Evolutionary conservation across 2,113 vertebrate genomes (phyloP).

Genomic region (Bos indicus): DNA sequence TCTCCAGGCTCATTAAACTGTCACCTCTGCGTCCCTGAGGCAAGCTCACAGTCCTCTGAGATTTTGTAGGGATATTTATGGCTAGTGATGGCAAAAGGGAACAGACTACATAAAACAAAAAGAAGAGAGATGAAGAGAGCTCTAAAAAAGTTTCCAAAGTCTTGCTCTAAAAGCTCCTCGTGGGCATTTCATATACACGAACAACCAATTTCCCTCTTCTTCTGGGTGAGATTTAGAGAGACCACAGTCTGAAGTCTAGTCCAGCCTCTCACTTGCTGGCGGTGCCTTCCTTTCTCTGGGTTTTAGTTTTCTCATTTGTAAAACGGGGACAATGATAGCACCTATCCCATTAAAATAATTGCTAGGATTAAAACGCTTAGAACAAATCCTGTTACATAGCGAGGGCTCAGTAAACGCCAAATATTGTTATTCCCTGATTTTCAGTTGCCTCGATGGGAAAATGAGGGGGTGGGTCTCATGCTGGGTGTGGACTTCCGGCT

Average conservation of each 20-base stretch:
- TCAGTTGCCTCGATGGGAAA: background rate
- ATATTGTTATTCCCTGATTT: background rate
- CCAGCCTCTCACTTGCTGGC: background rate
- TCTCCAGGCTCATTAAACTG: background rate
- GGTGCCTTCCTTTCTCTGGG: background rate
- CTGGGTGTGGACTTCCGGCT: rapidly evolving
- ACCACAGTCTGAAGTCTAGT: background rate
- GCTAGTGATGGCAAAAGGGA: background rate
- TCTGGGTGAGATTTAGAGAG: background rate
- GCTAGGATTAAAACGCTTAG: background rate
- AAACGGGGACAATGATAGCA: background rate
- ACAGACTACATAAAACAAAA: background rate
- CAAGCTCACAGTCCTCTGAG: background rate
- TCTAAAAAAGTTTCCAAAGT: background rate
- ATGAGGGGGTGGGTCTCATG: background rate
- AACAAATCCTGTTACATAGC: background rate
- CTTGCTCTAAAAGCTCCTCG: background rate
- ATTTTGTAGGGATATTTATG: background rate
- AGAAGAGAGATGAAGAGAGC: background rate
- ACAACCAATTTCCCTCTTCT: background rate
- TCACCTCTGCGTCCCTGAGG: background rate
- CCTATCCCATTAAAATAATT: background rate
- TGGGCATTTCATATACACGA: rapidly evolving
- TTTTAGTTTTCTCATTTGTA: background rate
- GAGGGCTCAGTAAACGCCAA: background rate